These are phyloP conservation scores for Muntiacus muntjak DNA, from an alignment of 2,113 vertebrate species.

Conservation along the genomic window DNA sequence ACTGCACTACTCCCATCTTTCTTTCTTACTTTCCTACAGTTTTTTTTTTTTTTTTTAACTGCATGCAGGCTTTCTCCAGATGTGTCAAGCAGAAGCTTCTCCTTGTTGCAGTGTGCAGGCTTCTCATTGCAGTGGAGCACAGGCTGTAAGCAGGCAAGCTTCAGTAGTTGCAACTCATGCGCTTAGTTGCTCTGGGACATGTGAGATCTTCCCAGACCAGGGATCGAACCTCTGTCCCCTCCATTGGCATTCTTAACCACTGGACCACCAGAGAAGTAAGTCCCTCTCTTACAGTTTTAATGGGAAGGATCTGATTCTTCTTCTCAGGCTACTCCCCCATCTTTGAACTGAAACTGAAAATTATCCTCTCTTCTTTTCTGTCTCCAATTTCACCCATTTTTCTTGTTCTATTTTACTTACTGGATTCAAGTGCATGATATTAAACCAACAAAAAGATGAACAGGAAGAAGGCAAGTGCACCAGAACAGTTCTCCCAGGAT, in stretches of 20 bases:
- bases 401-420: background rate
- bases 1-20: rapidly evolving
- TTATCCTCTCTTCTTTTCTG: background rate
- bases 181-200: background rate
- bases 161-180: background rate
- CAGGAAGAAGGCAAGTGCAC: background rate
- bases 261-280: background rate
- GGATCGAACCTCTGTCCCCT: background rate
- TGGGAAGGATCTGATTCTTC: background rate
- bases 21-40: background rate
- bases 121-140: background rate
- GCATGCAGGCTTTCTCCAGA: background rate
- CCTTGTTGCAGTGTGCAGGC: background rate
- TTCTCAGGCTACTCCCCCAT: background rate
- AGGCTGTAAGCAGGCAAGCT: background rate
- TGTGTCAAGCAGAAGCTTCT: rapidly evolving
- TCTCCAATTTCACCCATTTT: background rate
- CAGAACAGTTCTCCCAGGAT: background rate
- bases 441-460: background rate
- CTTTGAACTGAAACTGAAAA: background rate
- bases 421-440: background rate
- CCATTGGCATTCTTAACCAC: background rate
- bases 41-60: background rate
- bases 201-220: background rate
- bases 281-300: background rate